Evolutionary conservation across 2,113 vertebrate genomes (phyloP), one percentile per base, ranked within the genome.

Genomic region (Danionella cerebrum): DNA sequence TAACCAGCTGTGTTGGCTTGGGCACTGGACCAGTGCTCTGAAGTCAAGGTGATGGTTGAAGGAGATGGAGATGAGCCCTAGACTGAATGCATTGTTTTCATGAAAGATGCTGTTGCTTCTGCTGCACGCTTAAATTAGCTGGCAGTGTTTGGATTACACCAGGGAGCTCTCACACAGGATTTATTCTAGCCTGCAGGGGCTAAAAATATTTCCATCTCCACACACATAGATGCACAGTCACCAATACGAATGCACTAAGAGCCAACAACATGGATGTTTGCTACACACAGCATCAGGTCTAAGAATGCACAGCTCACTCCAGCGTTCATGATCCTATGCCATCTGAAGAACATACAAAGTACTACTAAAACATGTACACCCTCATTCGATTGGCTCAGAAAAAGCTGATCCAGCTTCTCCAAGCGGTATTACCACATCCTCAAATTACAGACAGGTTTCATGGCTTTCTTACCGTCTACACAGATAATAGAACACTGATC

Each of bases 141-240:
- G 82, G 80, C 84, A 86, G 86, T 86, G 84, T 88, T 85, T 86
- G 84, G 84, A 84, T 86, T 86, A 84, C 84, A 83, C 80, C 73
- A 77, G 81, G 84, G 83, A 85, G 84, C 82, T 84, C 83, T 84
- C 77, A 79, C 81, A 77, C 71, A 84, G 86, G 81, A 85, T 84
- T 84, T 83, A 79, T 71, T 71, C 45, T 73, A 77, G 85, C 82
- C 79, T 80, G 53, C 77, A 64, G 58, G 38, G 72, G 71, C 72
- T 70, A 74, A 70, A 72, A 66, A 79, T 82, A 74, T 82, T 84
- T 85, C 81, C 77, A 73, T 83, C 71, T 72, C 59, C 70, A 76
- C 50, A 39, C 42, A 31, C 18, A 64, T n/a, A 44, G 39, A 64
- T 39, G 39, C 57, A 55, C 35, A 57, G 44, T 60, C 47, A 31